Base-by-base conservation (phyloP, 1,140 invertebrate species). In the Drosophila obscura region DNA sequence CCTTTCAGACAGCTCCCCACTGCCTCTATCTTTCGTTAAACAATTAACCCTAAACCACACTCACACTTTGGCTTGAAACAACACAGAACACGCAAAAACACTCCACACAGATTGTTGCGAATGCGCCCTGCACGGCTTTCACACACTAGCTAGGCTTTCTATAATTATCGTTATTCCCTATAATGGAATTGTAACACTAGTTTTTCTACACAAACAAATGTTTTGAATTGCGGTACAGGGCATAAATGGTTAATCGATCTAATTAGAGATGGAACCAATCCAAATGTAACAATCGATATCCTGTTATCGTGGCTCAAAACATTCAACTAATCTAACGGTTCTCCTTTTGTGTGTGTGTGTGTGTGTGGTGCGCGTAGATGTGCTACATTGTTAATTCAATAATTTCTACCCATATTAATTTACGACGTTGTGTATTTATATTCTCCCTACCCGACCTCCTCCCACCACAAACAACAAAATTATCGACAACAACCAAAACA, bases 341-440 rank as follows among this genome's bases (percentile, higher is more conserved):
- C 19, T 65, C 60, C 53, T 53, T 52, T 55, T 65, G 26, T 52
- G 48, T 41, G 48, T 56, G 49, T 73, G 44, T 74, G 60, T 76
- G 51, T 66, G 50, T 73, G 50, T 55, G 43, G 50, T 55, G 43
- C 52, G 53, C 28, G 71, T 75, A 49, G 41, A 50, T 73, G 41
- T 35, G 15, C 55, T 48, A 1, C 45, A n/a, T 44, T 51, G 13
- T 26, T 13, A 67, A 41, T 16, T 31, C 28, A 31, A 39, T 15
- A 57, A 35, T 24, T 50, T 41, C 8, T 13, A 9, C 26, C 13
- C 24, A 67, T 11, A 43, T 39, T 65, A 66, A 43, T 48, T 53
- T 51, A n/a, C 16, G 19, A 24, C 73, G 22, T 63, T 59, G 22
- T 56, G 50, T 52, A 31, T 11, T 22, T 16, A 16, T 69, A 67